Percentiles rank a stretch among this genome's conserved stretches.
Conservation (phyloP, 2,797 vertebrate species). For the Epinephelus awoara region DNA sequence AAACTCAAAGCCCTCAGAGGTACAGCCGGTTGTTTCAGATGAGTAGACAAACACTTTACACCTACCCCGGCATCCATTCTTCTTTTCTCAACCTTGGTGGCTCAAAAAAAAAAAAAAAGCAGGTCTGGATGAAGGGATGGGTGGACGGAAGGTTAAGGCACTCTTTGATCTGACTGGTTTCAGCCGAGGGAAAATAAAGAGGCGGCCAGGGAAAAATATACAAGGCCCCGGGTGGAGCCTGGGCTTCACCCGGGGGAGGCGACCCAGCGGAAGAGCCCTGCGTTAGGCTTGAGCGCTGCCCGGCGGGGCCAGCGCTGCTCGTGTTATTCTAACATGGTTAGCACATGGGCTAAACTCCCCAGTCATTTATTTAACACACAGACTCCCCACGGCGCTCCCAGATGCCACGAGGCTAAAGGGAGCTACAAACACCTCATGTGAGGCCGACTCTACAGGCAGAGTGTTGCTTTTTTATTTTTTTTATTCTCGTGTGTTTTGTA, state of each 20-base stretch:
- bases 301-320: constrained; percentile 57
- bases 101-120: constrained; percentile 30
- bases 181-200: constrained; percentile 92
- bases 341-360: constrained; percentile 92
- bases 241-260: constrained; percentile 82
- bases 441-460: constrained; percentile 50
- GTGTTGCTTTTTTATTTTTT: constrained; percentile 27
- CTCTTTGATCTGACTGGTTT: constrained; percentile 78
- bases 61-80: constrained; percentile 59
- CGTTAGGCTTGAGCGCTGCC: constrained; percentile 82
- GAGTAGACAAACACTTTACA: constrained; percentile 72
- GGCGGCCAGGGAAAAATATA: constrained; percentile 95
- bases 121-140: constrained; percentile 48
- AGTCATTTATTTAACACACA: constrained; percentile 92
- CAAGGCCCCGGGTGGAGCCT: constrained; percentile 83
- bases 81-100: constrained; percentile 75
- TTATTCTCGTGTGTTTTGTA: constrained; percentile 34
- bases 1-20: constrained; percentile 46
- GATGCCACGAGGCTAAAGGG: constrained; percentile 79
- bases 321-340: constrained; percentile 97
- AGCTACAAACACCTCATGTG: constrained; percentile 72
- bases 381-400: constrained; percentile 85
- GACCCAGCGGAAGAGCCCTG: constrained; percentile 78
- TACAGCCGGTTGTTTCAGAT: constrained; percentile 67
- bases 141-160: constrained; percentile 59